These are phyloP conservation scores for Anabacerthia variegaticeps DNA, from an alignment of 2,797 vertebrate genomes.

Conservation along the genomic window DNA sequence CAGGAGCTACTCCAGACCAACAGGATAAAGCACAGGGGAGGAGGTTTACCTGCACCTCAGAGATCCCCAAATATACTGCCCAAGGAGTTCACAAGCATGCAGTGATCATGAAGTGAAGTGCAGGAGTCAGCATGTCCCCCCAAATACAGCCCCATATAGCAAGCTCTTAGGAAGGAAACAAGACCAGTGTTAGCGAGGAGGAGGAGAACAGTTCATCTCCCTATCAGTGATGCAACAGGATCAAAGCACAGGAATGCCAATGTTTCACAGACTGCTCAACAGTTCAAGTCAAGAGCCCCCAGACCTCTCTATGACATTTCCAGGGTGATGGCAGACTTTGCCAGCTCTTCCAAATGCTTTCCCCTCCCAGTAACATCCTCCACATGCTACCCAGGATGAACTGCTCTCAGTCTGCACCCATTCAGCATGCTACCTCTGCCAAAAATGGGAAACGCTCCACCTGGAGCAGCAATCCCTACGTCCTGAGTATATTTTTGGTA, in stretches of 20 bases:
- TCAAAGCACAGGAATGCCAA: accelerated
- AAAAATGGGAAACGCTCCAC: background rate
- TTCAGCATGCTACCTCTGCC: accelerated
- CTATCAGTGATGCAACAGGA: background rate
- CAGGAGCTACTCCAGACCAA: accelerated
- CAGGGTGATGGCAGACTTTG: background rate
- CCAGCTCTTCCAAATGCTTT: background rate
- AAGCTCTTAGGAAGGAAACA: background rate
- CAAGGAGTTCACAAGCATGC: background rate
- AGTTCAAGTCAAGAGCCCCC: background rate
- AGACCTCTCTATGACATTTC: background rate
- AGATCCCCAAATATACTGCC: background rate
- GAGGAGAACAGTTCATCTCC: background rate
- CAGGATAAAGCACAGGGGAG: accelerated
- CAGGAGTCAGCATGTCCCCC: background rate
- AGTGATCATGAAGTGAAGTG: background rate
- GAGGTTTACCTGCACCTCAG: background rate
- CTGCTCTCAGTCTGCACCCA: background rate
- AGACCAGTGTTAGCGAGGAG: background rate
- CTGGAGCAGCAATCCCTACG: accelerated
- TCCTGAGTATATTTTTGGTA: background rate
- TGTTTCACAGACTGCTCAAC: background rate
- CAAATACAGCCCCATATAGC: background rate
- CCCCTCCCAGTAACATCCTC: background rate
- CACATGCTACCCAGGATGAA: accelerated